A percentile compares a stretch with the other conserved stretches of the same genome.
phyloP scores from a whole-genome alignment of 1,140 invertebrate species.

The Temnothorax longispinosus region DNA sequence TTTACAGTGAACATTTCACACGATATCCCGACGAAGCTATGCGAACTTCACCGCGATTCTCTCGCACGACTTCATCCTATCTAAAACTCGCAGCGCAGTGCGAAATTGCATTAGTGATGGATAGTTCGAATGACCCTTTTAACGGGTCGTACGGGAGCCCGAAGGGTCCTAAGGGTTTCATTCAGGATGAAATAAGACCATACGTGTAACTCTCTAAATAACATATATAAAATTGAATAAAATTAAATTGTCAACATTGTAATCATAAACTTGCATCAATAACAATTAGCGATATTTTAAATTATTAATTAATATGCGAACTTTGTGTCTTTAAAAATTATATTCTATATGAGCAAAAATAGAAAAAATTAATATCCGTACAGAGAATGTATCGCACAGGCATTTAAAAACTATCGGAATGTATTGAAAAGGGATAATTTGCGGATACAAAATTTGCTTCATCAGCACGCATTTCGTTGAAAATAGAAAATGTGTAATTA shows the following conservation, averaged over 20 bases:
- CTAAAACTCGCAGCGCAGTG: slow-evolving; percentile 26
- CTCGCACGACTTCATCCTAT: slow-evolving; percentile 55
- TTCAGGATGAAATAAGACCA: neutral
- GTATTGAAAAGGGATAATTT: neutral
- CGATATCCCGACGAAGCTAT: slow-evolving; percentile 51
- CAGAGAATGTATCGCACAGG: neutral
- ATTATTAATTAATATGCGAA: neutral
- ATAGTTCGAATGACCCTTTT: slow-evolving; percentile 42
- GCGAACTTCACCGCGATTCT: slow-evolving; percentile 41
- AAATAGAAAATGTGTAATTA: neutral
- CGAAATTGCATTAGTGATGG: slow-evolving; percentile 36
- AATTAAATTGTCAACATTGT: neutral
- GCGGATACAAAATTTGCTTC: neutral
- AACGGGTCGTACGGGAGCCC: neutral
- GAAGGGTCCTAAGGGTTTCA: neutral
- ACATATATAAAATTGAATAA: neutral
- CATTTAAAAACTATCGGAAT: neutral
- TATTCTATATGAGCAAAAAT: neutral
- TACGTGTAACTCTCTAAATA: neutral
- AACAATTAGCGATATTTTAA: neutral
- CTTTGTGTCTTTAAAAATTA: neutral
- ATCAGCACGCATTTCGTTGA: neutral
- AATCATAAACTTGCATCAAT: neutral
- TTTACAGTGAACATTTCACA: slow-evolving; percentile 52
- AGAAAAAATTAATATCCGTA: neutral